A percentile compares a stretch with the other conserved stretches of the same genome.
Conservation (phyloP, 2,888 invertebrate genomes). For the Orthonevra nobilis region DNA sequence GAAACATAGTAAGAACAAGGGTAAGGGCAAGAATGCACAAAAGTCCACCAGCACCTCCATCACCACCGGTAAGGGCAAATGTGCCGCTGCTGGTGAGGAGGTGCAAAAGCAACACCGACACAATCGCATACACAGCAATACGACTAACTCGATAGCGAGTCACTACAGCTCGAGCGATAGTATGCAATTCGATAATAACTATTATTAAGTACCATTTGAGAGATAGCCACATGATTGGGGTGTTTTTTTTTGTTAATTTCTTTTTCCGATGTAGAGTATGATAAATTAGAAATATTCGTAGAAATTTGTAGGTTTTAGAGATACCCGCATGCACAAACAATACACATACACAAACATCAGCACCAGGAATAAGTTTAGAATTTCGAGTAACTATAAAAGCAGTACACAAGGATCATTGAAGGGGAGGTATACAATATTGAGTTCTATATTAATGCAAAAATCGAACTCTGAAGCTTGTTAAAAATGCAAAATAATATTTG, state of each 20-base stretch:
- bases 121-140: conserved; percentile 72
- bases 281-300: conserved; percentile 7
- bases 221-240: too few relatives aligned
- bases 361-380: too few relatives aligned
- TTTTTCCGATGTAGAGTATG: conserved; percentile 19
- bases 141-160: conserved; percentile 68
- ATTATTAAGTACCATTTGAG: conserved; percentile 65
- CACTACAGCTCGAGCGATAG: conserved; percentile 79
- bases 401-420: too few relatives aligned
- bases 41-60: too few relatives aligned
- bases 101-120: conserved; percentile 72
- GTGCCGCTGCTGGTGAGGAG: conserved; percentile 51
- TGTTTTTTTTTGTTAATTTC: background rate
- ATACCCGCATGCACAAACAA: too few relatives aligned
- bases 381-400: too few relatives aligned
- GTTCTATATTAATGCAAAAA: too few relatives aligned
- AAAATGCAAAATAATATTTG: too few relatives aligned
- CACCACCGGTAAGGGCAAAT: too few relatives aligned
- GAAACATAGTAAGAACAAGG: conserved; percentile 70
- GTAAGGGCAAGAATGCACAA: conserved; percentile 24
- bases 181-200: conserved; percentile 77
- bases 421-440: too few relatives aligned
- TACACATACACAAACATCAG: too few relatives aligned
- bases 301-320: background rate
- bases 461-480: too few relatives aligned